Percentiles rank a stretch among this genome's conserved stretches.
Evolutionary conservation across 2,888 invertebrate genomes (phyloP).

Genomic region (Callyntrura guangdongensis): DNA sequence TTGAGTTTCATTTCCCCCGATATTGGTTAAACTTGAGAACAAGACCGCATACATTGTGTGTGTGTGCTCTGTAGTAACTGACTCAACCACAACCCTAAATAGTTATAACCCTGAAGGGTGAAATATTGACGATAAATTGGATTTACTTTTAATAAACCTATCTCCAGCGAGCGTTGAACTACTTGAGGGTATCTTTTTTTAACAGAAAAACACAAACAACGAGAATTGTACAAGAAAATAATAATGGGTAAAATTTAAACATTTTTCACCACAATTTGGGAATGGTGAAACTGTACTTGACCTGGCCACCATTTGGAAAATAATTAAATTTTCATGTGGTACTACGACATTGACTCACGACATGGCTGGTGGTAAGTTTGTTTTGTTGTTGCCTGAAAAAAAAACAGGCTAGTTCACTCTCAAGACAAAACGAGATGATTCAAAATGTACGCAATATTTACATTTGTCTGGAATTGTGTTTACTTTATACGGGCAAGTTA

Average conservation of each 20-base stretch:
- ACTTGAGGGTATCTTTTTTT: no score
- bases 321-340: conserved; percentile 29
- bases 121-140: no score
- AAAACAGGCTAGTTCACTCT: not conserved
- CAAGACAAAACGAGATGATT: conserved; percentile 19
- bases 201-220: not conserved
- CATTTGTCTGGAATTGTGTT: not conserved
- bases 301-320: not conserved
- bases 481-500: no score
- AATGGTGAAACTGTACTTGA: not conserved
- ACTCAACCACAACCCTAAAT: no score
- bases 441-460: conserved; percentile 1
- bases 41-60: no score
- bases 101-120: no score
- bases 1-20: not conserved
- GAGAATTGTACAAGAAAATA: not conserved
- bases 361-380: conserved; percentile 18
- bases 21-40: not conserved
- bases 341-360: not conserved
- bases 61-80: no score
- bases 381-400: not conserved
- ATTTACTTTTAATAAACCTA: no score
- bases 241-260: not conserved
- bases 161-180: no score
- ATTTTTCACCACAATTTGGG: not conserved